A percentile compares a stretch with the other conserved stretches of the same genome.
Conservation (phyloP, 2,113 vertebrate genomes). For the Carollia perspicillata region DNA sequence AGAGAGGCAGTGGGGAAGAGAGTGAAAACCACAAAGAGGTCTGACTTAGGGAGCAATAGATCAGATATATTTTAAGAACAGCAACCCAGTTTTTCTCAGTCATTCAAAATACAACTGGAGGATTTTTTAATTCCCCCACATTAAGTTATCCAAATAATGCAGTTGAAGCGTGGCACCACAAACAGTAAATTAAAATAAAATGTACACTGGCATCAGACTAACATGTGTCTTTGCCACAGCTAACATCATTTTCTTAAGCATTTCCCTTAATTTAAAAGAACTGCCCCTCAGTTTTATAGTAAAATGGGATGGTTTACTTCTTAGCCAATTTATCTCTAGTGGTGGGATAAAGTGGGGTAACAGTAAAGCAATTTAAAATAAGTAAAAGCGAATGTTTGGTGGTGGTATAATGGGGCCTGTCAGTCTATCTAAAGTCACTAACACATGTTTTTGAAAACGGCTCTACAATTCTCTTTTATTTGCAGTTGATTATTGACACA, state of each 20-base stretch:
- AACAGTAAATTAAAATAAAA: no score
- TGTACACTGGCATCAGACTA: fast-evolving
- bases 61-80: background rate
- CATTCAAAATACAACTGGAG: no score
- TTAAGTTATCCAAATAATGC: background rate
- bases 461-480: background rate
- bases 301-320: no score
- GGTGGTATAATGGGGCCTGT: background rate
- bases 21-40: no score
- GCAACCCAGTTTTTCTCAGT: background rate
- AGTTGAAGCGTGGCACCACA: fast-evolving
- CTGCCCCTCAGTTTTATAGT: background rate
- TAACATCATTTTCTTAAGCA: fast-evolving
- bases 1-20: fast-evolving
- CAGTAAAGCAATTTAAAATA: background rate
- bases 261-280: background rate
- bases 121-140: background rate
- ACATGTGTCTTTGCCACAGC: fast-evolving
- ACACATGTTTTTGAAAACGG: background rate
- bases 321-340: fast-evolving
- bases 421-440: background rate
- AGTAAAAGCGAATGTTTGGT: background rate
- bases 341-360: background rate
- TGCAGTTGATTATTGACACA: constrained; percentile 96
- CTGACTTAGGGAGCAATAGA: fast-evolving